Evolutionary conservation across 1,140 invertebrate genomes (phyloP).

Genomic region (roundworm (Caenorhabditis elegans)): DNA sequence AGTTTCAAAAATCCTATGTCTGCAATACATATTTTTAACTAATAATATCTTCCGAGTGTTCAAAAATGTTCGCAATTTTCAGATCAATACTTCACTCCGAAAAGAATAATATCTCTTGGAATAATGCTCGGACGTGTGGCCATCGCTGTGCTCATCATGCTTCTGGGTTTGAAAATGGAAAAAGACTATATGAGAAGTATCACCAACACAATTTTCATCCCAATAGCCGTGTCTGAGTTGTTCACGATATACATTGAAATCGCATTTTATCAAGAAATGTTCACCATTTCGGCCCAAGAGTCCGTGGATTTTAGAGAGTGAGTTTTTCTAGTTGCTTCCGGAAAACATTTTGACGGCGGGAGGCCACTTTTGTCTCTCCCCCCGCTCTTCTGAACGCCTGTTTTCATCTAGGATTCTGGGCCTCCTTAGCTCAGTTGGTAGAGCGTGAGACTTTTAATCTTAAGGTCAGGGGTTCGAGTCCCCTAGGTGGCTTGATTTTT

Average conservation of each 20-base stretch:
- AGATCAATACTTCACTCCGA: neutral
- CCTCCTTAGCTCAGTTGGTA: slow-evolving; percentile 1
- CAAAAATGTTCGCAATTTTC: neutral
- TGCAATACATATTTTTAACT: too few relatives aligned
- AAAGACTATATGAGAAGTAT: slow-evolving; percentile 30
- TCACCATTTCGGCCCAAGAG: neutral
- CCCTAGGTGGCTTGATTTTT: neutral
- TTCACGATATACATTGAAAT: slow-evolving; percentile 36
- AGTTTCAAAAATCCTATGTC: too few relatives aligned
- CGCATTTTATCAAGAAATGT: neutral
- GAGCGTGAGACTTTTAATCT: neutral
- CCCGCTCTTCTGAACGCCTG: neutral
- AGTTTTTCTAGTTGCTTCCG: neutral
- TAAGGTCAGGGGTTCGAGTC: slow-evolving; percentile 28
- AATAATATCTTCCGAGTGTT: too few relatives aligned
- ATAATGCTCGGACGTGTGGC: slow-evolving; percentile 1
- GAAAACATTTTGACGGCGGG: too few relatives aligned
- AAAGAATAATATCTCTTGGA: neutral
- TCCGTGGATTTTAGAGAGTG: slow-evolving; percentile 10
- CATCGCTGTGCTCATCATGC: slow-evolving; percentile 12
- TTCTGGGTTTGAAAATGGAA: slow-evolving; percentile 33
- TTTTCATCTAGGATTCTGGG: neutral
- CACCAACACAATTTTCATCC: slow-evolving; percentile 31
- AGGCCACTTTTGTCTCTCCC: too few relatives aligned
- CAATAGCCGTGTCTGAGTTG: slow-evolving; percentile 6